A percentile compares a stretch with the other conserved stretches of the same genome.
Conservation (phyloP, 2,113 vertebrate species). For the Xiphorhynchus elegans region DNA sequence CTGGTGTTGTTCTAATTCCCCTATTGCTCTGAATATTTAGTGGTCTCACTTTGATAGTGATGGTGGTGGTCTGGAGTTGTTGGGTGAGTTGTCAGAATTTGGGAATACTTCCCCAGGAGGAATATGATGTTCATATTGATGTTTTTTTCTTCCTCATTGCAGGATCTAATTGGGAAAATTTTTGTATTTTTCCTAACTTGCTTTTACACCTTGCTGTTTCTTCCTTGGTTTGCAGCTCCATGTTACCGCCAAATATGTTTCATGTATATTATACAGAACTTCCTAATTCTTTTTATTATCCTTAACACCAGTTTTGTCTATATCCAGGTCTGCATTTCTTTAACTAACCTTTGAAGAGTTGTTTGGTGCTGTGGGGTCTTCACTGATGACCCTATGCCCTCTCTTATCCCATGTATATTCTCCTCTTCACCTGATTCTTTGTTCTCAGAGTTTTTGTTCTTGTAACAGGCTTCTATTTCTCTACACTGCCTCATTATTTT, state of each 20-base stretch:
- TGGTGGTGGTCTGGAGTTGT: background rate
- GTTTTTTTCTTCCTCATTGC: background rate
- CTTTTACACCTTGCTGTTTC: background rate
- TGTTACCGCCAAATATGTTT: background rate
- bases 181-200: background rate
- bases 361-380: background rate
- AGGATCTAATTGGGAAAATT: background rate
- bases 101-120: background rate
- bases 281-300: background rate
- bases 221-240: background rate
- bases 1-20: background rate
- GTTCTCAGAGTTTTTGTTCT: background rate
- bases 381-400: background rate
- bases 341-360: background rate
- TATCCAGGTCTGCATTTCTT: background rate
- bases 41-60: accelerated
- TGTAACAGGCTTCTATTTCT: background rate
- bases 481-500: background rate
- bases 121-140: background rate
- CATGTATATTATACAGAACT: background rate
- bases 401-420: background rate
- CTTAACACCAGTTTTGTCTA: background rate
- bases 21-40: background rate
- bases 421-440: background rate
- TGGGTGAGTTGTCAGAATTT: background rate